Evolutionary conservation across 2,797 vertebrate species (phyloP), one percentile per base, ranked within the genome.

Genomic region (Cyprinodon diabolis): DNA sequence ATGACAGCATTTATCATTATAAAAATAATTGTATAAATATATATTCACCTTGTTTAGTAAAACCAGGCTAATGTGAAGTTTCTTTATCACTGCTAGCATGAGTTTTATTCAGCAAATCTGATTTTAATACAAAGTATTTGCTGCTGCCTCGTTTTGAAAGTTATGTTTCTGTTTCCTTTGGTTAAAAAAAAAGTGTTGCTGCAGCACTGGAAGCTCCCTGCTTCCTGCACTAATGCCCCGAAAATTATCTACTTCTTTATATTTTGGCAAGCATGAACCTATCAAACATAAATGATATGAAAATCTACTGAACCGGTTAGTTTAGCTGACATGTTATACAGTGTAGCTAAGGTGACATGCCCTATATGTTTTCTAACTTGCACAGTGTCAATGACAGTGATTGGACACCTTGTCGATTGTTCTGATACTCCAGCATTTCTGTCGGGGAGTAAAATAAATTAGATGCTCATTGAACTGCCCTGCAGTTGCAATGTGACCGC

Each of bases 381-480:
- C 91, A 94, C 91, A 94, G 94, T 90, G 92, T 95, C 93, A 90
- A 84, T 87, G 82, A 87, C 54, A 86, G 78, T 76, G 79, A 89
- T 90, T 84, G 91, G 93, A 94, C 95, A 94, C 94, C 94, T 95
- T 95, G 95, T 95, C 94, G 45, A 92, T 92, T 93, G 21, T 95
- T 94, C 92, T 93, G 93, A 93, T 95, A 94, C 93, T 93, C 86
- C 90, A 92, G 80, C 90, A 78, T 92, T 86, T 91, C 84, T 88
- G 78, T 77, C 51, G 78, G 92, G 93, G 91, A 92, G 90, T 91
- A 88, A 90, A 94, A 95, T 95, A 95, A 95, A 95, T 95, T 95
- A 95, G 89, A 93, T 92, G 92, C 90, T 94, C 92, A 83, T 85
- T 92, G 91, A 96, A 96, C 95, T 95, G 95, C 93, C 95, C 95